Evolutionary conservation across 2,113 vertebrate genomes (phyloP), one percentile per base, ranked within the genome.

Genomic region (Columbina picui): DNA sequence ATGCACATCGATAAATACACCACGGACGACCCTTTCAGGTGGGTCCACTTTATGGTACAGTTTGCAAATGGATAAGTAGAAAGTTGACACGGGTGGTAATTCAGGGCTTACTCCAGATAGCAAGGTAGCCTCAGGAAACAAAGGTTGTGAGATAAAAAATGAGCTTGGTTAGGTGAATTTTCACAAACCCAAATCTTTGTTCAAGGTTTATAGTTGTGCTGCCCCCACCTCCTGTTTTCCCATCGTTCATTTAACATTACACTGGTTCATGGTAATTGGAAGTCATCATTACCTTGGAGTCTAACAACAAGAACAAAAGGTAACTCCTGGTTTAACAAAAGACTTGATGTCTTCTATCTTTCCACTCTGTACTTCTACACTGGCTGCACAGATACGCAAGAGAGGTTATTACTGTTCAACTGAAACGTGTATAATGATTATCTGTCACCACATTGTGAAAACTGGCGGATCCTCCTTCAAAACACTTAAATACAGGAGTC

Each of bases 101-200:
- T 90, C 3, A 4, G 56, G 23, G n/a, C 93, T 97, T 93, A 53
- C 68, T 83, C 55, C 83, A 88, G 93, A 96, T 78, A 95, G 55
- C 57, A 57, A 75, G 60, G 21, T 90, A 81, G 65, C 56, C 84
- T 88, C 45, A 78, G 49, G 93, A 96, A 94, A 93, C 52, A 90
- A 61, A 91, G 38, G 22, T 14, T 71, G 36, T 45, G 25, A 61
- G 39, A 73, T 7, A 49, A 84, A 81, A 77, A 57, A 47, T 14
- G 2, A 74, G 56, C 38, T 80, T 50, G 38, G 23, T 63, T 63
- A 50, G 20, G 26, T 68, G 32, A 92, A 67, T 71, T 91, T 95
- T 92, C 85, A 63, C 49, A 93, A 90, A 56, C 18, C 10, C 22
- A 74, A 70, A 81, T n/a, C 68, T 80, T 78, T 56, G 63, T 49